Evolutionary conservation across 2,797 vertebrate genomes (phyloP).

Genomic region (Coilia nasus): DNA sequence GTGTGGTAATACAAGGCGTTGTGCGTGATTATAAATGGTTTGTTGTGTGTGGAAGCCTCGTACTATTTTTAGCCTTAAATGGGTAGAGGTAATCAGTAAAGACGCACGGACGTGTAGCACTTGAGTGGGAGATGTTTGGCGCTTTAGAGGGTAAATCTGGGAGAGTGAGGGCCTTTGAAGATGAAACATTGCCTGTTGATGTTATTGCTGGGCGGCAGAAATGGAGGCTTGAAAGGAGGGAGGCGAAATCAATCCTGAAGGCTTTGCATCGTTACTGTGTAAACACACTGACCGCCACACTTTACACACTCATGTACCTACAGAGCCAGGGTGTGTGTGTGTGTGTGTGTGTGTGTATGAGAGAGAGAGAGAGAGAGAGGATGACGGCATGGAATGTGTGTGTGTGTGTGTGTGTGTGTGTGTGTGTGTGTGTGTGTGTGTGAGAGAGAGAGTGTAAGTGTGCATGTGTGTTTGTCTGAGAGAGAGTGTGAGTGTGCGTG

Average conservation of each 20-base stretch:
- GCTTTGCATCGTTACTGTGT: constrained; percentile 56
- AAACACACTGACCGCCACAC: constrained; percentile 53
- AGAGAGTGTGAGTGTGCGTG: no score
- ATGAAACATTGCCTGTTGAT: constrained; percentile 46
- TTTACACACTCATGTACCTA: constrained; percentile 43
- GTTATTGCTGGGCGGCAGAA: constrained; percentile 39
- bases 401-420: background rate
- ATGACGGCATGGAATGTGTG: background rate
- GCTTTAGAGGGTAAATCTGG: no score
- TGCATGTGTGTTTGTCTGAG: no score
- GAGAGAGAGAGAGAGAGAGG: background rate
- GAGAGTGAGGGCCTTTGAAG: constrained; percentile 30
- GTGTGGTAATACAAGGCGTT: no score
- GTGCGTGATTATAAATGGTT: background rate
- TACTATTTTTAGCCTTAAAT: constrained; percentile 29
- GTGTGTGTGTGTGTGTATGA: background rate
- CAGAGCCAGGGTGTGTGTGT: constrained; percentile 23
- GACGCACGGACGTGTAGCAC: constrained; percentile 43
- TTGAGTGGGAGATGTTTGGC: no score
- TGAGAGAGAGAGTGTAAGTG: no score
- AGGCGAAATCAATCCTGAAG: constrained; percentile 54
- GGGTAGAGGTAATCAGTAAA: constrained; percentile 34
- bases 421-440: no score
- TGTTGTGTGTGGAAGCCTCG: background rate
- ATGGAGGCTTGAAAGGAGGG: constrained; percentile 40